A percentile compares a stretch with the other conserved stretches of the same genome.
Evolutionary conservation across 2,113 vertebrate genomes (phyloP).

Genomic region (Spea multiplicata): DNA sequence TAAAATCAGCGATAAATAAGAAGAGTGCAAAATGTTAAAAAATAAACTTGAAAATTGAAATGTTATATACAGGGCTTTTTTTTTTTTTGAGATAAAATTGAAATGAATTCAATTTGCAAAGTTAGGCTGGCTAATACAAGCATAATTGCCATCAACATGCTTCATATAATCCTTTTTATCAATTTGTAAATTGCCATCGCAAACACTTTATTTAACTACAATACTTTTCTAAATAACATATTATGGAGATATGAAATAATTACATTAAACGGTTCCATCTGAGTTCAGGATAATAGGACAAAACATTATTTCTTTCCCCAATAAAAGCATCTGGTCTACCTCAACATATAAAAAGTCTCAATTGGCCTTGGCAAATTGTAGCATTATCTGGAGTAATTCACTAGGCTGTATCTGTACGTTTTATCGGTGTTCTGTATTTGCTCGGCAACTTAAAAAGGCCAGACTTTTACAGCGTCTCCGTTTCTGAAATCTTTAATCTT

Average conservation of each 20-base stretch:
- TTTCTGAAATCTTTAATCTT: slow-evolving; percentile 61
- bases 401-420: slow-evolving; percentile 53
- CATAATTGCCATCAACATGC: neutral
- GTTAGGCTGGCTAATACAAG: neutral
- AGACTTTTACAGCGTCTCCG: slow-evolving; percentile 46
- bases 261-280: slow-evolving; percentile 16
- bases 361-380: slow-evolving; percentile 64
- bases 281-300: slow-evolving; percentile 22
- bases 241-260: slow-evolving; percentile 33
- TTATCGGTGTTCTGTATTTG: slow-evolving; percentile 59
- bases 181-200: slow-evolving; percentile 28
- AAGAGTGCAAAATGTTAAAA: too few relatives aligned
- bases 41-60: neutral
- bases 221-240: slow-evolving; percentile 30
- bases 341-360: slow-evolving; percentile 58
- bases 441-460: slow-evolving; percentile 55
- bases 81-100: neutral
- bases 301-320: slow-evolving; percentile 19
- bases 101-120: slow-evolving; percentile 7
- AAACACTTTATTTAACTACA: slow-evolving; percentile 45
- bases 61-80: neutral
- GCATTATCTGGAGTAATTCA: slow-evolving; percentile 58
- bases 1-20: too few relatives aligned
- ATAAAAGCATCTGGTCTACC: slow-evolving; percentile 56
- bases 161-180: slow-evolving; percentile 2